Base-by-base conservation (phyloP, 1,140 invertebrate species). In the Heliothis virescens region DNA sequence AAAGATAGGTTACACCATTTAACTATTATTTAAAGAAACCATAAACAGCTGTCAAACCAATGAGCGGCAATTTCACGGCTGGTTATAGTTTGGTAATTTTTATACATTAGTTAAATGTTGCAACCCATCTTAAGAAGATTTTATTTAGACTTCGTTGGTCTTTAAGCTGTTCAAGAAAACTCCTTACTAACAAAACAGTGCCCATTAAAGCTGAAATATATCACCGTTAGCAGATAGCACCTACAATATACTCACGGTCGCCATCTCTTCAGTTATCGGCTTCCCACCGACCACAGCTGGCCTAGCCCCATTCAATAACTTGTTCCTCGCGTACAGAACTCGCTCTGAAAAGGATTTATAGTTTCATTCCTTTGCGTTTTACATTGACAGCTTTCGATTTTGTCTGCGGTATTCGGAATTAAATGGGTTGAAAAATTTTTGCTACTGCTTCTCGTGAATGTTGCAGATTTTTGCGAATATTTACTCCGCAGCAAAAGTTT, bases 181-280 rank as follows among this genome's bases (percentile, higher is more conserved):
- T 50, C 18, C 15, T 57, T 26, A 13, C 10, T 11, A 65, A 16
- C 3, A 48, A 48, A 11, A 65, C 26, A 65, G 2, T 47, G 15
- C 63, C 15, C 63, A 47, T 13, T 16, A 65, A 41, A 18, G 34
- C 34, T 41, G 9, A 41, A 41, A 41, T 41, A 41, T 41, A 41
- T 16, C 50, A 26, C 3, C 18, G 15, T 12, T 18, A 5, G 21
- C 72, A 18, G n/a, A 15, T 34, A 48, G 71, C 29, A 60, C 75
- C 63, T 4, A 52, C 50, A 79, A 72, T 79, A 62, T 79, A 93
- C 94, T 96, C 94, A 97, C 97, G 84, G 95, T 95, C 75, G 96
- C 97, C 71, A 95, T 91, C 82, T 97, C 96, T 72, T 96, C 95
- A 11, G 96, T 96, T 57, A 97, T 97, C 1, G 97, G 96, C 57